Conservation (phyloP, 2,113 vertebrate genomes). For the Onychostruthus taczanowskii region DNA sequence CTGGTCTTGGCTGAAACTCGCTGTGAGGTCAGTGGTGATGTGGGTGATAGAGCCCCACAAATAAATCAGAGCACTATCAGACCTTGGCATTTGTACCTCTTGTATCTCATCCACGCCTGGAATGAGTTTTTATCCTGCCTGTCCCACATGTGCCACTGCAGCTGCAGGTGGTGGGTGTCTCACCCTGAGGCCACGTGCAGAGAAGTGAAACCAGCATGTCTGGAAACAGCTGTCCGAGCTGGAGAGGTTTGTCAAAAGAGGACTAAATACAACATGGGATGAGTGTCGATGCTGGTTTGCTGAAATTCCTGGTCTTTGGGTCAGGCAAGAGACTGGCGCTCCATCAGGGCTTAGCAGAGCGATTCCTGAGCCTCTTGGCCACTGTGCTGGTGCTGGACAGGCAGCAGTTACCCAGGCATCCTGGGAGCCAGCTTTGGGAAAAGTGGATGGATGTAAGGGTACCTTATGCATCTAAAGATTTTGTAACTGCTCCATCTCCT, state of each 20-base stretch:
- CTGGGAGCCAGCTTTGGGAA: not conserved
- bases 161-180: not conserved
- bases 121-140: not conserved
- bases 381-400: not conserved
- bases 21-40: not conserved
- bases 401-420: rapidly evolving
- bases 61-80: not conserved
- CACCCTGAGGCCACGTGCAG: not conserved
- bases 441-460: not conserved
- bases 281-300: not conserved
- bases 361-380: not conserved
- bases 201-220: not conserved
- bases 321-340: not conserved
- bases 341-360: not conserved
- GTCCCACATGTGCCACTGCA: rapidly evolving
- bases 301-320: not conserved
- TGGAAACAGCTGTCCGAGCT: not conserved
- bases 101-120: not conserved
- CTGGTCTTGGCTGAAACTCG: not conserved
- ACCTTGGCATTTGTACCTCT: not conserved
- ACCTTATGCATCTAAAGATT: not conserved
- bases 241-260: not conserved
- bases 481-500: not conserved
- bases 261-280: not conserved
- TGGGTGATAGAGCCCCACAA: not conserved